Evolutionary conservation across 2,113 vertebrate species (phyloP), one percentile per base, ranked within the genome.

Genomic region (Stomatorhinus ivindoensis): DNA sequence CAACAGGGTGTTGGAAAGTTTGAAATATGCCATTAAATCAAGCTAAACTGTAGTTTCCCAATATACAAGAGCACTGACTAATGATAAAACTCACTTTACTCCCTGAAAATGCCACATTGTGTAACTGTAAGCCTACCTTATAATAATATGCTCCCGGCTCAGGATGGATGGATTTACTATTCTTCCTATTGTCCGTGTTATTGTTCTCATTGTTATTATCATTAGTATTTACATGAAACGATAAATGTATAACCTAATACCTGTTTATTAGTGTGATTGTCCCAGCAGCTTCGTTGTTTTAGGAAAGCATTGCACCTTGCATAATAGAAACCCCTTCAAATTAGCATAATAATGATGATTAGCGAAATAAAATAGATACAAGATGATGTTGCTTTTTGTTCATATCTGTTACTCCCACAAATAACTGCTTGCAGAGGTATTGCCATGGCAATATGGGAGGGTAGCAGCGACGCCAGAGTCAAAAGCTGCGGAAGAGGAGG

Each of bases 341-440:
- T 83, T 83, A 83, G 80, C 42, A 42, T 83, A 65, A 47, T 73
- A 76, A 88, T 80, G 73, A 39, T 42, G 35, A 80, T 80, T 80
- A 80, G 35, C 73, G 42, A 39, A 80, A 80, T 27, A 42, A 80
- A 39, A 80, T 76, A 76, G 69, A 39, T 35, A 76, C 31, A 76
- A 39, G 61, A 65, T 27, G 61, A 65, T 65, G 61, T 65, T 1
- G 10, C 13, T 69, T 69, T 44, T 42, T 44, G 19, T 87, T 65
- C 51, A 58, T 58, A 88, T 69, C 24, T 39, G 15, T 39, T 35
- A 76, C 35, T 76, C 27, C 69, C 31, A 17, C 69, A 19, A 76
- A 76, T 76, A 39, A 27, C 50, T 24, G 53, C n/a, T 90, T 88
- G 86, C 86, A 90, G 91, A 91, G 86, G 42, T 88, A 42, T 90